Conservation (phyloP, 2,888 invertebrate genomes). For the Monoplex corrugatus region DNA sequence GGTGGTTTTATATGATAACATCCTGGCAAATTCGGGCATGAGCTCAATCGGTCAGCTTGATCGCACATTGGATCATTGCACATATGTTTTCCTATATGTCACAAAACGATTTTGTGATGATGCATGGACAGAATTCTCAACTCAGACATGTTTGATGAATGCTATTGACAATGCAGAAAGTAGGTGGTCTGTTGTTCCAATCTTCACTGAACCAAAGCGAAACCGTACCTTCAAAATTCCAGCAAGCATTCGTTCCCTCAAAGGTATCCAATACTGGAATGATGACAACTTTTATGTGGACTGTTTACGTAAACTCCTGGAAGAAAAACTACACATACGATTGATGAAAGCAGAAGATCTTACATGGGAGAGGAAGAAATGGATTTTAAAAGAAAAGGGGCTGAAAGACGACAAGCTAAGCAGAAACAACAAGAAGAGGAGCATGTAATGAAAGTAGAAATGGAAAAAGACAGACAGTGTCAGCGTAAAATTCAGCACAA, state of each 20-base stretch:
- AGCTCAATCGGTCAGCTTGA: slow-evolving; percentile 59
- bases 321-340: slow-evolving; percentile 62
- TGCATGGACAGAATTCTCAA: slow-evolving; percentile 68
- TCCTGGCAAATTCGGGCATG: slow-evolving; percentile 54
- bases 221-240: slow-evolving; percentile 63
- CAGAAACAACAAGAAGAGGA: neutral
- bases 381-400: slow-evolving; percentile 49
- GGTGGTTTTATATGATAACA: slow-evolving; percentile 64
- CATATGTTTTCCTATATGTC: slow-evolving; percentile 71
- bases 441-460: slow-evolving; percentile 36
- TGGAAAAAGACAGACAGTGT: slow-evolving; percentile 79
- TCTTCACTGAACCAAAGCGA: slow-evolving; percentile 65
- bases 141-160: slow-evolving; percentile 71
- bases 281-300: slow-evolving; percentile 67
- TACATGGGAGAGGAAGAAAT: slow-evolving; percentile 30
- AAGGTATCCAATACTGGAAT: slow-evolving; percentile 70
- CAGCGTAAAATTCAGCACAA: neutral
- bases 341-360: slow-evolving; percentile 44
- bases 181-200: slow-evolving; percentile 74
- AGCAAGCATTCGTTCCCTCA: slow-evolving; percentile 69
- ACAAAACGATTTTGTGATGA: slow-evolving; percentile 67
- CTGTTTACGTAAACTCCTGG: slow-evolving; percentile 65
- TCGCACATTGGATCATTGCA: slow-evolving; percentile 65
- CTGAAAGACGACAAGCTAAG: neutral
- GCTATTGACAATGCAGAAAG: slow-evolving; percentile 69